These are phyloP conservation scores for Pteronotus mesoamericanus DNA, from an alignment of 2,797 vertebrate species.

Conservation along the genomic window DNA sequence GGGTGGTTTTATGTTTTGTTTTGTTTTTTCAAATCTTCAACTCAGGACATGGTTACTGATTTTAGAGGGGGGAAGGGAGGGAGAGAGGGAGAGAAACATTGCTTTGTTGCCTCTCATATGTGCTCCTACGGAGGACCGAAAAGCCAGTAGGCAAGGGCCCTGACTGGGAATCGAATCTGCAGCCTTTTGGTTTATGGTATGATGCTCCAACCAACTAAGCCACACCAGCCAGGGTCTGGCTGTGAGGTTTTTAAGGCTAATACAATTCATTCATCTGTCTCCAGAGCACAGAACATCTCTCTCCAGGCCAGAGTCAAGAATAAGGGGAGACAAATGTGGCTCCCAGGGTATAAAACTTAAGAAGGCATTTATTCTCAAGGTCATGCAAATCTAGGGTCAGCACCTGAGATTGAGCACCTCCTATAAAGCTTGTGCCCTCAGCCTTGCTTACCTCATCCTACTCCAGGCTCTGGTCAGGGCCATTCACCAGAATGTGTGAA, in stretches of 20 bases:
- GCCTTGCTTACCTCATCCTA: background rate
- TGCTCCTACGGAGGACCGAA: background rate
- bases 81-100: background rate
- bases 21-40: background rate
- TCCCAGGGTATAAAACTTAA: background rate
- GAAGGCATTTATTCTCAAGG: background rate
- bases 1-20: too few species aligned
- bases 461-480: background rate
- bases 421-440: background rate
- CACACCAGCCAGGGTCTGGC: background rate
- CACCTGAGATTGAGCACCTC: background rate
- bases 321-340: background rate
- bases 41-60: background rate
- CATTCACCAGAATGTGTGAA: background rate
- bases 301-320: background rate
- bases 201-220: background rate
- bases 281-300: background rate
- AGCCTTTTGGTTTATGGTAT: background rate
- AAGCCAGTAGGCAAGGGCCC: background rate
- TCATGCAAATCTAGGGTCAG: too few species aligned
- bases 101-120: background rate
- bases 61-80: background rate
- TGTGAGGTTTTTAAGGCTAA: background rate
- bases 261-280: background rate
- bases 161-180: background rate